Evolutionary conservation across 2,113 vertebrate species (phyloP).

Genomic region (Petromus typicus): DNA sequence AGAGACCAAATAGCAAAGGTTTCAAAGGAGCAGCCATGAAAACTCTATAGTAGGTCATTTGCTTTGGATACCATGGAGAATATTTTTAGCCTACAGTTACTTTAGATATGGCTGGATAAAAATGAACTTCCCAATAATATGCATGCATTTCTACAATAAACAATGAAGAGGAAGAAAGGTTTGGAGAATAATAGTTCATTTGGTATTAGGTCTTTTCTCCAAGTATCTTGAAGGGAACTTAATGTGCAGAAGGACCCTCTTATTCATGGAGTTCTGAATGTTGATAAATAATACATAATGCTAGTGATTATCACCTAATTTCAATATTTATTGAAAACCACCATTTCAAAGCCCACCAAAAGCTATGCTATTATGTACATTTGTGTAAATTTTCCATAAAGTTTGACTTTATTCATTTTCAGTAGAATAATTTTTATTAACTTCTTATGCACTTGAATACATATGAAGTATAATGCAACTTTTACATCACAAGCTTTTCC

Average conservation of each 20-base stretch:
- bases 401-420: constrained; percentile 83
- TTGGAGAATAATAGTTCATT: constrained; percentile 51
- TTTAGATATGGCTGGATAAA: constrained; percentile 68
- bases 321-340: constrained; percentile 87
- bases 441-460: constrained; percentile 66
- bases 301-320: constrained; percentile 84
- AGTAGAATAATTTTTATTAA: constrained; percentile 82
- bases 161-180: constrained; percentile 46
- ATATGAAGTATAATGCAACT: constrained; percentile 74
- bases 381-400: constrained; percentile 82
- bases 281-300: constrained; percentile 85
- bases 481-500: constrained; percentile 56
- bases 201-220: constrained; percentile 61
- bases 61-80: constrained; percentile 43
- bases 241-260: constrained; percentile 63
- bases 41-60: constrained; percentile 61
- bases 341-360: constrained; percentile 79
- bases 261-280: constrained; percentile 79
- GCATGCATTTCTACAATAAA: constrained; percentile 65
- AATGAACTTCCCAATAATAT: constrained; percentile 50
- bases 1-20: constrained; percentile 52
- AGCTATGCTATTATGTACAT: constrained; percentile 81
- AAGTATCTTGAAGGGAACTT: constrained; percentile 70
- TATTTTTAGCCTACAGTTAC: constrained; percentile 72
- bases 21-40: constrained; percentile 52